phyloP scores from a whole-genome alignment of 37 sponge, comb jelly and placozoan species.

The Tethya wilhelma region DNA sequence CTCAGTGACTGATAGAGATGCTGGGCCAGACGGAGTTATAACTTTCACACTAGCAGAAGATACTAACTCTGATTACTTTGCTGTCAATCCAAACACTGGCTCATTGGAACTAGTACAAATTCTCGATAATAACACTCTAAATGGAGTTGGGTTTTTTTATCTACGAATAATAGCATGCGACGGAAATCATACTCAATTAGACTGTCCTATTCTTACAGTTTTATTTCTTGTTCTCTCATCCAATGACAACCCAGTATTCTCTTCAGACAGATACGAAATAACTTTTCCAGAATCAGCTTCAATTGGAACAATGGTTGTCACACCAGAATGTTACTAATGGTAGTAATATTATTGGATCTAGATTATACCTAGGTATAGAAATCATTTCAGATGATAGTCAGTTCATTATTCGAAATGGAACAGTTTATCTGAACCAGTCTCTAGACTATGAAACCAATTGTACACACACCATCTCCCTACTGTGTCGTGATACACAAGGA shows the following conservation, averaged over 20 bases:
- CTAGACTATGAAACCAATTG: slow-evolving; percentile 24
- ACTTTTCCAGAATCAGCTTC: neutral
- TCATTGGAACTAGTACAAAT: slow-evolving; percentile 1
- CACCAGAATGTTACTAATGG: neutral
- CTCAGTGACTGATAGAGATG: slow-evolving; percentile 26
- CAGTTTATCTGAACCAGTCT: neutral
- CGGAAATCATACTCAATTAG: neutral
- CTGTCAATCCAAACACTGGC: slow-evolving; percentile 7
- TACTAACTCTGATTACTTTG: neutral
- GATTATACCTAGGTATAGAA: neutral
- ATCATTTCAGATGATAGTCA: neutral
- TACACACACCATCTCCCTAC: neutral
- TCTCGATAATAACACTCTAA: neutral
- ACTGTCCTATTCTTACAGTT: slow-evolving; percentile 7
- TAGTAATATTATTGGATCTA: neutral
- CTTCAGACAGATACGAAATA: slow-evolving; percentile 2
- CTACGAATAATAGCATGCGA: slow-evolving; percentile 18
- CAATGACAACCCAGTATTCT: slow-evolving; percentile 32
- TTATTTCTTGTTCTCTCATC: neutral
- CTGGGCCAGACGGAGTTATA: slow-evolving; percentile 13
- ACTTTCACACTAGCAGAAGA: neutral
- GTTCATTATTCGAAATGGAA: slow-evolving; percentile 1
- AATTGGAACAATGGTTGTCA: neutral
- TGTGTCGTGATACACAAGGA: slow-evolving; percentile 15
- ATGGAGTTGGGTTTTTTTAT: neutral